Conservation (phyloP, 2,888 invertebrate genomes). For the Fissipunctia ypsillon region DNA sequence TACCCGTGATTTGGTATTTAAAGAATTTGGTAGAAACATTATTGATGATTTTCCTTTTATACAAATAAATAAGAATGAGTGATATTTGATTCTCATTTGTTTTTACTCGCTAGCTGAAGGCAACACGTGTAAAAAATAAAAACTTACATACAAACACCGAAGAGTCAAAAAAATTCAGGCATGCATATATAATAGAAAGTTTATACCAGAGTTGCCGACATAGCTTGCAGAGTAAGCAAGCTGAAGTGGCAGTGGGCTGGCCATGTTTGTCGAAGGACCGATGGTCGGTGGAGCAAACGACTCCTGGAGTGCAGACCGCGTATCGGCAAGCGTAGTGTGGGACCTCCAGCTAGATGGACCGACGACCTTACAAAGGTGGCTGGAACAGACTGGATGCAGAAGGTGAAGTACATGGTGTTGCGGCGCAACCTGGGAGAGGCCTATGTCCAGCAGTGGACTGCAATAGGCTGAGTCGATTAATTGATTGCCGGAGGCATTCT, state of each 20-base stretch:
- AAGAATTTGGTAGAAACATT: constrained; percentile 20
- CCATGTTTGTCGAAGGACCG: too few relatives aligned
- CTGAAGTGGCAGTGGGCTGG: too few relatives aligned
- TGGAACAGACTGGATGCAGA: too few relatives aligned
- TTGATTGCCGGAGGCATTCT: not conserved
- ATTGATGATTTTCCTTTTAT: constrained; percentile 28
- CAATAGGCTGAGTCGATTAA: not conserved
- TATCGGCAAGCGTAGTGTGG: not conserved
- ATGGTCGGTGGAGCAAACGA: not conserved
- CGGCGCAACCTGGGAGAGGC: not conserved
- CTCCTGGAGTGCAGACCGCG: too few relatives aligned
- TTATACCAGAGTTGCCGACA: not conserved
- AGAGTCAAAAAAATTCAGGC: not conserved
- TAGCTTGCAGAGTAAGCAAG: not conserved
- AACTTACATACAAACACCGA: not conserved
- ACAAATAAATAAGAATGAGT: constrained; percentile 18
- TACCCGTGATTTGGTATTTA: constrained; percentile 22
- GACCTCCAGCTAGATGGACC: not conserved
- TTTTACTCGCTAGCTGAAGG: constrained; percentile 1
- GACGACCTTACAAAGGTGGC: not conserved
- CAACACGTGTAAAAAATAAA: constrained; percentile 26
- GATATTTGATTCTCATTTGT: constrained; percentile 36
- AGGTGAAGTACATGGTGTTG: not conserved
- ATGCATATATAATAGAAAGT: not conserved
- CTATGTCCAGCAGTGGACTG: not conserved